Evolutionary conservation across 2,797 vertebrate species (phyloP), one percentile per base, ranked within the genome.

Genomic region (Pseudomugil gertrudae): DNA sequence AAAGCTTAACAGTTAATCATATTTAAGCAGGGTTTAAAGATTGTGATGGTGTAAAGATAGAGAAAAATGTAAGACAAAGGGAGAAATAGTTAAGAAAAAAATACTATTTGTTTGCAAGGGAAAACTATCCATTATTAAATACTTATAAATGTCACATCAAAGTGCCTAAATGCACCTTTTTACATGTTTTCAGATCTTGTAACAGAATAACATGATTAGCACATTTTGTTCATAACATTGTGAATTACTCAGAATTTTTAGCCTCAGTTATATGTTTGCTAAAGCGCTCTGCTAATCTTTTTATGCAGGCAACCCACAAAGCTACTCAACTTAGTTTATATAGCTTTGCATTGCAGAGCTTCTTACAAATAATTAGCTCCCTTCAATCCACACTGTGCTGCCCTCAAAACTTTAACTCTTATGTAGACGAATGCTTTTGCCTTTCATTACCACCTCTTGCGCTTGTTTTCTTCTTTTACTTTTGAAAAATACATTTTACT

Each of bases 331-430:
- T 68, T 73, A 64, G 81, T 86, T 87, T 86, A 79, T 74, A 64
- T 74, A 74, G 82, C 69, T 79, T 80, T 85, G 78, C 81, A 76
- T 78, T 74, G 59, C 83, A 86, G 84, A 90, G 79, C 79, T 70
- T 87, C 84, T 90, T 89, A 86, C 52, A 80, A 79, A 85, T 81
- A 63, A 87, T 90, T 84, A 91, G 72, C 78, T 73, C 36, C n/a
- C 79, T 85, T 63, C 69, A 88, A 72, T 86, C 78, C 81, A 86
- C 79, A 55, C 47, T 64, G 63, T 53, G 26, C 78, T 66, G 54
- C 55, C 26, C 68, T 52, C 15, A 65, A 43, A 79, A 83, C 26
- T 77, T 79, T 83, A 86, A 84, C 78, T 75, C 66, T 79, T 72
- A 1, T 32, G 2, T 51, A 5, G 57, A 72, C 57, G 30, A 3